Evolutionary conservation across 2,113 vertebrate genomes (phyloP).

Genomic region (Phasianus colchicus): DNA sequence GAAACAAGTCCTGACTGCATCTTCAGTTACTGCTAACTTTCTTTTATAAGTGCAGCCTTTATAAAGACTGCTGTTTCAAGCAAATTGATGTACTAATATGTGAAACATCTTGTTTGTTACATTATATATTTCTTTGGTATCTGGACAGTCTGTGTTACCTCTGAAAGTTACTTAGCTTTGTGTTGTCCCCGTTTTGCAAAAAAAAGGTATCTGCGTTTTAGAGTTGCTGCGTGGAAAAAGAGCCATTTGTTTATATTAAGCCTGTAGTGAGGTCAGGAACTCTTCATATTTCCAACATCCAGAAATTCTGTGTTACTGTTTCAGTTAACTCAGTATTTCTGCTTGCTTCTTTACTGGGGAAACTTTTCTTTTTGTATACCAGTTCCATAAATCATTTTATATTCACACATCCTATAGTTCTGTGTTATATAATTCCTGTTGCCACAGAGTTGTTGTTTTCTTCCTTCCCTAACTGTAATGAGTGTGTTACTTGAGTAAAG

Average conservation of each 20-base stretch:
- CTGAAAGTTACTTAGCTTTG: not conserved
- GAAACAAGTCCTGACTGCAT: not conserved
- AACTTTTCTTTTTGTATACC: not conserved
- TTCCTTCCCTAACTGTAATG: not conserved
- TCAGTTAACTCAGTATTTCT: not conserved
- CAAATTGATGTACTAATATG: not conserved
- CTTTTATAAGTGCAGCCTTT: not conserved
- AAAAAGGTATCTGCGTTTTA: not conserved
- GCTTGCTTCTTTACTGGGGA: not conserved
- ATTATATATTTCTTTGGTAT: not conserved
- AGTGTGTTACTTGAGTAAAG: not conserved
- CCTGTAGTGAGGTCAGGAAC: not conserved
- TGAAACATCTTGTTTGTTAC: not conserved
- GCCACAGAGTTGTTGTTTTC: not conserved
- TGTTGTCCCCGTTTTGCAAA: not conserved
- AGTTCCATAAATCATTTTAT: not conserved
- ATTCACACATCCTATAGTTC: not conserved
- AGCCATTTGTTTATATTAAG: not conserved
- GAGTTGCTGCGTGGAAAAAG: not conserved
- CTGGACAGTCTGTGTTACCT: not conserved
- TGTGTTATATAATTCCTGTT: not conserved
- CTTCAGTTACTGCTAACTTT: not conserved
- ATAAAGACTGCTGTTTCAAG: not conserved
- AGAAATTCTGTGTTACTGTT: not conserved
- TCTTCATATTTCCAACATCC: not conserved